Evolutionary conservation across 1,140 invertebrate species (phyloP).

Genomic region (Rhyzopertha dominica): DNA sequence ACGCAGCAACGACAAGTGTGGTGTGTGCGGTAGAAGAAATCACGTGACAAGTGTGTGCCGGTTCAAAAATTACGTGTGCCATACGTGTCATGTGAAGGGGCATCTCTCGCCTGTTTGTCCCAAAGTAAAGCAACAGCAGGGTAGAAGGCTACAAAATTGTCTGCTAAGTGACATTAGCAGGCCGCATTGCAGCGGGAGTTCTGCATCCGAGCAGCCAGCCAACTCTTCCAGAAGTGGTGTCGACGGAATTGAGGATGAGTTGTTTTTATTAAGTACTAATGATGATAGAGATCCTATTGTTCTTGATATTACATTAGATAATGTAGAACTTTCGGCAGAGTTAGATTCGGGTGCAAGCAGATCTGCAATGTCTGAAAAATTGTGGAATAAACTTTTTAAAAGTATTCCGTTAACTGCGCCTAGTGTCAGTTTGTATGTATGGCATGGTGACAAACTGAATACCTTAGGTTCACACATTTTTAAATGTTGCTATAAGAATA

Average conservation of each 20-base stretch:
- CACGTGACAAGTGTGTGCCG: not conserved
- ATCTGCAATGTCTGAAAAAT: slow-evolving; percentile 1
- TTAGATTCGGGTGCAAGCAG: slow-evolving; percentile 7
- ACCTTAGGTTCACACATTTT: slow-evolving; percentile 4
- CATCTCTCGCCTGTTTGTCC: slow-evolving; percentile 7
- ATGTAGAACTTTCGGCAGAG: not conserved
- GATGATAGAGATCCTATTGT: slow-evolving; percentile 4
- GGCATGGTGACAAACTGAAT: slow-evolving; percentile 4
- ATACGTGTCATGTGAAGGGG: not conserved
- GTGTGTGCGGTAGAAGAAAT: not conserved
- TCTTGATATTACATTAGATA: slow-evolving; percentile 1
- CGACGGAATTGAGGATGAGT: slow-evolving; percentile 5
- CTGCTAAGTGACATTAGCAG: slow-evolving; percentile 9
- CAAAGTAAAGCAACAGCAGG: not conserved
- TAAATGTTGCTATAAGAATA: slow-evolving; percentile 3
- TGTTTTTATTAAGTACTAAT: not conserved
- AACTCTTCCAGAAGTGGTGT: too few relatives aligned
- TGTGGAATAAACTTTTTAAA: slow-evolving; percentile 5
- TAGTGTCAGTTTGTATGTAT: slow-evolving; percentile 9
- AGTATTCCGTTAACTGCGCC: not conserved
- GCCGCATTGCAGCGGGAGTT: too few relatives aligned
- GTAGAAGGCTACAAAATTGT: not conserved
- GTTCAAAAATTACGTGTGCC: not conserved
- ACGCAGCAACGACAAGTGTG: not conserved
- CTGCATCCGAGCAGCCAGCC: too few relatives aligned